Evolutionary conservation across 2,797 vertebrate species (phyloP).

Genomic region (Hyperoplus immaculatus): DNA sequence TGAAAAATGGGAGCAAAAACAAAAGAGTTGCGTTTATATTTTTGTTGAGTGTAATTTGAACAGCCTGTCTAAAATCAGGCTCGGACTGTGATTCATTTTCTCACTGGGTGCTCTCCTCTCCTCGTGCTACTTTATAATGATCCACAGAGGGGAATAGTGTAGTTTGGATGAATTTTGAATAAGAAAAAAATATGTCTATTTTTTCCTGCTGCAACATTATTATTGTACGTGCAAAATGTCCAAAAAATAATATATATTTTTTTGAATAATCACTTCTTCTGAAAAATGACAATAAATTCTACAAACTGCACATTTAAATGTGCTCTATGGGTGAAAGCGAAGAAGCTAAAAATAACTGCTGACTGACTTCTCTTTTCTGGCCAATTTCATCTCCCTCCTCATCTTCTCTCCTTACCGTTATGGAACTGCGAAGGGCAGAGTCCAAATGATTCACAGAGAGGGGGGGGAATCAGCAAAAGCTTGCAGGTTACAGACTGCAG

Average conservation of each 20-base stretch:
- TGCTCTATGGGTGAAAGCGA: slow-evolving; percentile 29
- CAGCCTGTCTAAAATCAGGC: slow-evolving; percentile 37
- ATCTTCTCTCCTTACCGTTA: slow-evolving; percentile 9
- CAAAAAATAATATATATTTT: neutral
- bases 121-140: neutral
- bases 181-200: neutral
- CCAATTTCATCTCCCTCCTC: slow-evolving; percentile 34
- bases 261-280: neutral
- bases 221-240: neutral
- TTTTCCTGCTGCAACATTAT: neutral
- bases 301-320: neutral
- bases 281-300: too few relatives aligned
- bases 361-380: slow-evolving; percentile 40
- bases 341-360: slow-evolving; percentile 45
- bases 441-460: slow-evolving; percentile 39
- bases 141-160: neutral
- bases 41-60: too few relatives aligned
- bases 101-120: neutral
- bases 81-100: slow-evolving; percentile 13
- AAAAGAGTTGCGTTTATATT: too few relatives aligned
- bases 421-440: slow-evolving; percentile 33
- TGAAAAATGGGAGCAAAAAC: too few relatives aligned
- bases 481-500: slow-evolving; percentile 10
- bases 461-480: neutral
- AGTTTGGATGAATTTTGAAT: neutral